Percentiles rank a stretch among this genome's conserved stretches.
These are phyloP conservation scores for Ibidorhyncha struthersii DNA, from an alignment of 2,113 vertebrate species.

Conservation along the genomic window DNA sequence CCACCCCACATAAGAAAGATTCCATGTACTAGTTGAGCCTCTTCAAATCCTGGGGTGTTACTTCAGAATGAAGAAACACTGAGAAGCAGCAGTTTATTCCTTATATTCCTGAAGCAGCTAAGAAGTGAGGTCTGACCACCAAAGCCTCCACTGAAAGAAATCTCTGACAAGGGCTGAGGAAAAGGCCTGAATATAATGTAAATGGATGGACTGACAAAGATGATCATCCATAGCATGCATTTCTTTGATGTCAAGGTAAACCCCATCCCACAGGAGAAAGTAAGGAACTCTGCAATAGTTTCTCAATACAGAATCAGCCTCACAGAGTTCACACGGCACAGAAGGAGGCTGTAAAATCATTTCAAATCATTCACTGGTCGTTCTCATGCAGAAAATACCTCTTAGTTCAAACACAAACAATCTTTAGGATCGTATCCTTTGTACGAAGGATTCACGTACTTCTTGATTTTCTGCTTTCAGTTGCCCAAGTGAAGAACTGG, in stretches of 20 bases:
- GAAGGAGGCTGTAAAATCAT: not conserved
- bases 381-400: not conserved
- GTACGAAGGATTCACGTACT: not conserved
- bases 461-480: not conserved
- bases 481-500: not conserved
- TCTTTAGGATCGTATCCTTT: not conserved
- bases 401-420: not conserved
- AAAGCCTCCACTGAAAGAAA: not conserved
- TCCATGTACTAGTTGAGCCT: not conserved
- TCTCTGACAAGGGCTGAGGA: not conserved
- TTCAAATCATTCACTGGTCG: not conserved
- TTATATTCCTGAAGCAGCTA: not conserved
- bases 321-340: fast-evolving
- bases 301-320: not conserved
- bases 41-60: not conserved
- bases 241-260: not conserved
- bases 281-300: not conserved
- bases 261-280: not conserved
- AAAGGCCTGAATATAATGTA: not conserved
- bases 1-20: not conserved
- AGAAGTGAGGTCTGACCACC: not conserved
- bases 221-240: not conserved
- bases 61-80: not conserved
- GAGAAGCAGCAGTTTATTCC: not conserved
- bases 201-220: not conserved